Evolutionary conservation across 2,888 invertebrate species (phyloP).

Genomic region (Pheosia gnoma): DNA sequence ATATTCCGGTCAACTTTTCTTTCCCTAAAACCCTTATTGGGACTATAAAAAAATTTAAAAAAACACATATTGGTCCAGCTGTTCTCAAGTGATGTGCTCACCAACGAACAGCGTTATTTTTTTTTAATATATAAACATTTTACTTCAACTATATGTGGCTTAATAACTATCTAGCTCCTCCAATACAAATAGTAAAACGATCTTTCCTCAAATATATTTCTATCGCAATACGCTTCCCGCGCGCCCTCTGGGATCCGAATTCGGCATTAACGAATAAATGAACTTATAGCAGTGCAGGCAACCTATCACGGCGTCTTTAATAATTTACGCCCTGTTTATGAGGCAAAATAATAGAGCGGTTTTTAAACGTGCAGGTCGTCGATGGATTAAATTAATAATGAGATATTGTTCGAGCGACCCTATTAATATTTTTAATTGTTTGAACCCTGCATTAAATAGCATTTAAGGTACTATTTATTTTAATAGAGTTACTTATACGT

Average conservation of each 20-base stretch:
- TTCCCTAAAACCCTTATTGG: no score
- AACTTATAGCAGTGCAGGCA: conserved; percentile 54
- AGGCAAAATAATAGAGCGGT: conserved; percentile 48
- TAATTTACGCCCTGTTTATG: conserved; percentile 50
- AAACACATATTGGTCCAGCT: no score
- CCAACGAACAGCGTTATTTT: no score
- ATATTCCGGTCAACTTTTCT: no score
- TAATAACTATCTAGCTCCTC: no score
- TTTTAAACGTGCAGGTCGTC: conserved; percentile 44
- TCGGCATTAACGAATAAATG: conserved; percentile 60
- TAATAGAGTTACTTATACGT: no score
- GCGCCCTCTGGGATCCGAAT: conserved; percentile 52
- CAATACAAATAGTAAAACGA: background rate
- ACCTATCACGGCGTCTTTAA: conserved; percentile 45
- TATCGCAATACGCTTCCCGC: conserved; percentile 51
- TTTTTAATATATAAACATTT: no score
- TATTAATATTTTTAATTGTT: conserved; percentile 34
- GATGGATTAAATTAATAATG: conserved; percentile 42
- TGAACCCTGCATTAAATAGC: no score
- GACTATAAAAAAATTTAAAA: no score
- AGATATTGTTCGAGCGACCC: conserved; percentile 31
- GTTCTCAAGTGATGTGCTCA: no score
- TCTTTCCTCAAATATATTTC: conserved; percentile 22
- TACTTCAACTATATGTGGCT: no score
- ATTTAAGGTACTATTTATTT: no score